Evolutionary conservation across 1,140 invertebrate species (phyloP).

Genomic region (Episyrphus balteatus): DNA sequence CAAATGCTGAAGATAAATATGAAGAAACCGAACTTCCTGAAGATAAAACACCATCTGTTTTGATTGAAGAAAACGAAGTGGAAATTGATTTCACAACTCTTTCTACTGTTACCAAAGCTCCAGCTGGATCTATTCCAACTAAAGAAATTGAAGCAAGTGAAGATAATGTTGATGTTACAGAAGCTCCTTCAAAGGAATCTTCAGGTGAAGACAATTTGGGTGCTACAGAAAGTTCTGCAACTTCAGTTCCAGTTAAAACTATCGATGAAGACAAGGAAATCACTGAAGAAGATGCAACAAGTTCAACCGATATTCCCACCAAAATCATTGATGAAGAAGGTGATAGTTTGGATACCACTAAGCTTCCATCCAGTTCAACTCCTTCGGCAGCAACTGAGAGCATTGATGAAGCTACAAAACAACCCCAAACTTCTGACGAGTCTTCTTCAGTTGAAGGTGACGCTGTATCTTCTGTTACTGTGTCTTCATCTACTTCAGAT

Average conservation of each 20-base stretch:
- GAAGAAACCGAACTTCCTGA: no score
- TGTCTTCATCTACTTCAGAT: no score
- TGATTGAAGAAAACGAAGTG: no score
- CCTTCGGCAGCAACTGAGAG: not conserved
- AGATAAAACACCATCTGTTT: no score
- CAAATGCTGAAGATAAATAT: no score
- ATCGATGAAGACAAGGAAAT: slow-evolving; percentile 1
- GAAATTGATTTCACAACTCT: no score
- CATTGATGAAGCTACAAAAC: not conserved
- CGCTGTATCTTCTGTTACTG: slow-evolving; percentile 3
- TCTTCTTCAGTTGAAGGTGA: slow-evolving; percentile 2
- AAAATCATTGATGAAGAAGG: slow-evolving; percentile 1
- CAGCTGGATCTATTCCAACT: no score
- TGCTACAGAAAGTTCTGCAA: not conserved
- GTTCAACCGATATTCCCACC: not conserved
- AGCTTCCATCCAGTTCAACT: not conserved
- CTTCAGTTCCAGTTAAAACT: not conserved
- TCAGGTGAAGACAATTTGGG: not conserved
- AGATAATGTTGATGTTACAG: no score
- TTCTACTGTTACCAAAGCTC: no score
- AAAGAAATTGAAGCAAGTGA: no score
- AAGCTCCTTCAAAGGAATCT: no score
- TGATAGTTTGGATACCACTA: slow-evolving; percentile 4
- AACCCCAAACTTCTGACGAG: slow-evolving; percentile 1
- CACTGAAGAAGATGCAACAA: not conserved